Conservation (phyloP, 2,888 invertebrate genomes). For the Elysia crispata region DNA sequence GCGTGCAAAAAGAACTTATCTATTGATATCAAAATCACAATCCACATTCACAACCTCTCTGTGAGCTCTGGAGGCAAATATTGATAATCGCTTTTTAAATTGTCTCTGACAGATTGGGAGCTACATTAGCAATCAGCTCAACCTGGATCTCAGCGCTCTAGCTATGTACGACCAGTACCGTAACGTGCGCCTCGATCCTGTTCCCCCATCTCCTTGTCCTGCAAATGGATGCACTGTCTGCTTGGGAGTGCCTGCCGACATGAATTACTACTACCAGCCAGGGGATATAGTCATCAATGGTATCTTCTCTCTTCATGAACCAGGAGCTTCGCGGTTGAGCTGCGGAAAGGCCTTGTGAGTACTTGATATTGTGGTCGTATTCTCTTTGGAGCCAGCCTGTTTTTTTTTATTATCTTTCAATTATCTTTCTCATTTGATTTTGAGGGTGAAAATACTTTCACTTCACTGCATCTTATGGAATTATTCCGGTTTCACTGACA, state of each 20-base stretch:
- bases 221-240: constrained; percentile 61
- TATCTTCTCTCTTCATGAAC: constrained; percentile 67
- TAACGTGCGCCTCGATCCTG: constrained; percentile 45
- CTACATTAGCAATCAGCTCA: constrained; percentile 58
- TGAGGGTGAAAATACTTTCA: no score
- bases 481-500: no score
- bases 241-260: constrained; percentile 57
- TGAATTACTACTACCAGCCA: constrained; percentile 65
- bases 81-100: no score
- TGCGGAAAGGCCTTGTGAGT: constrained; percentile 60
- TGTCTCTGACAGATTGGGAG: constrained; percentile 64
- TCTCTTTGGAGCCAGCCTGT: no score
- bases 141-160: constrained; percentile 58
- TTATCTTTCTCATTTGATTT: no score
- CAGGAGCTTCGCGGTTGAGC: constrained; percentile 54
- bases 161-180: constrained; percentile 64
- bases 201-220: constrained; percentile 71
- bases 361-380: no score
- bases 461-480: no score
- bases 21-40: no score
- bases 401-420: no score
- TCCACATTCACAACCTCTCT: no score
- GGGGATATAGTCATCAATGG: constrained; percentile 70
- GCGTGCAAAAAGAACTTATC: no score
- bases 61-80: no score